Evolutionary conservation across 2,113 vertebrate species (phyloP), one percentile per base, ranked within the genome.

Genomic region (Corythornis vintsioides): DNA sequence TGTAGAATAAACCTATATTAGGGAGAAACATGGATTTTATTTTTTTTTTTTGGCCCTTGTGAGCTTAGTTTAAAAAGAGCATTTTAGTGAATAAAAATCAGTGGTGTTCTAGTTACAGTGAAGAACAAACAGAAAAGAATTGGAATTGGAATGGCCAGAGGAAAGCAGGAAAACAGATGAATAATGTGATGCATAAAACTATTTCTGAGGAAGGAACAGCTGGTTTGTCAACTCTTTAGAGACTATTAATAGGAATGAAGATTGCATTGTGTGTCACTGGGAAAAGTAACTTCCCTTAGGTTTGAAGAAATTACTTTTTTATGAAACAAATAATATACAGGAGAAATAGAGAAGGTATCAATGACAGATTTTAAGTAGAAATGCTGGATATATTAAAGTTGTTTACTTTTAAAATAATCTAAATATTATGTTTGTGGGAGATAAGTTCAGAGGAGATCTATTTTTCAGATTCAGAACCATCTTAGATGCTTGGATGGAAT

Each of bases 201-300:
- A 4, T 92, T 95, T 89, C 33, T 83, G 81, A 91, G 69, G 78
- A 70, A 80, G 38, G 64, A 96, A 87, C 92, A 95, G 71, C 84
- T 94, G 92, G 35, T 82, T 79, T 93, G 86, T 82, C 86, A 91
- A 16, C 14, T 87, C 67, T 92, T 69, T 15, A 59, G 59, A 76
- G 59, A 79, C 84, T 95, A 79, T 91, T 92, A 91, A 91, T 83
- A 93, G 84, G 78, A 90, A 87, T 40, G 64, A 90, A 94, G 86
- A 92, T 74, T 93, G 45, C 33, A 33, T 40, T 73, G 78, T 76
- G 47, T 92, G 52, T 59, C 71, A 56, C 63, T 82, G 71, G 45
- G 72, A 94, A 77, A 91, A 90, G 19, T 17, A 70, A 59, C 25
- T 93, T 87, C 85, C 66, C 47, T 73, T 45, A 66, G 59, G 42